Base-by-base conservation (phyloP, 2,113 vertebrate genomes). In the Sinocyclocheilus rhinocerous region DNA sequence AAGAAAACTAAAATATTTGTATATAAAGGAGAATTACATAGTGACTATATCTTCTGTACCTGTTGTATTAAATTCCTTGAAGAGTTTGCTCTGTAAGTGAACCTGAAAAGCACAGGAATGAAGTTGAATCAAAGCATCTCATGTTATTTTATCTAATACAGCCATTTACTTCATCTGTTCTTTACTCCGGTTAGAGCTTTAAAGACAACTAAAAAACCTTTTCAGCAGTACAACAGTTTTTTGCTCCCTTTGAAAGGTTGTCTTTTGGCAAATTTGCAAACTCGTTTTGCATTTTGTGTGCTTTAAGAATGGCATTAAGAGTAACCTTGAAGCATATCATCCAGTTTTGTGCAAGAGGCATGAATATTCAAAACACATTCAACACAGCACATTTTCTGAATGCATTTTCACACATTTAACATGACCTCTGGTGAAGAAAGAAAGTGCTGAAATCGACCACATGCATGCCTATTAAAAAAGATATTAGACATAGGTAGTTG, bases 341-440 rank as follows among this genome's bases (percentile, higher is more conserved):
- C 13, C 61, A 67, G 2, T 39, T 79, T 4, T 36, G 29, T 59
- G 0, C 42, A 79, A 67, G 79, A 50, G 42, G 24, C 39, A 82
- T 50, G 80, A 82, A 82, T 82, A 82, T 82, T 82, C 61, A 81
- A 45, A 26, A 61, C 4, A 18, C 22, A 63, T 45, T 65, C 36
- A 48, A 81, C 29, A 13, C 9, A 0, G 9, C 8, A 48, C 36
- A 7, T 80, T 45, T 59, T 42, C 22, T 81, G 39, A 67, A 67
- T 67, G 16, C 10, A 67, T 81, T 67, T 67, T 81, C 42, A 48
- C 24, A 67, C 22, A 81, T 67, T 81, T 81, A 26, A 10, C 59
- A 67, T 67, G 12, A 45, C 61, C 39, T 65, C 6, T 81, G 20
- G 20, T 0, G 29, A 57, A 36, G 76, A 78, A 36, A 78, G 26